A percentile compares a stretch with the other conserved stretches of the same genome.
Evolutionary conservation across 2,113 vertebrate genomes (phyloP).

Genomic region (Leucosticte australis): DNA sequence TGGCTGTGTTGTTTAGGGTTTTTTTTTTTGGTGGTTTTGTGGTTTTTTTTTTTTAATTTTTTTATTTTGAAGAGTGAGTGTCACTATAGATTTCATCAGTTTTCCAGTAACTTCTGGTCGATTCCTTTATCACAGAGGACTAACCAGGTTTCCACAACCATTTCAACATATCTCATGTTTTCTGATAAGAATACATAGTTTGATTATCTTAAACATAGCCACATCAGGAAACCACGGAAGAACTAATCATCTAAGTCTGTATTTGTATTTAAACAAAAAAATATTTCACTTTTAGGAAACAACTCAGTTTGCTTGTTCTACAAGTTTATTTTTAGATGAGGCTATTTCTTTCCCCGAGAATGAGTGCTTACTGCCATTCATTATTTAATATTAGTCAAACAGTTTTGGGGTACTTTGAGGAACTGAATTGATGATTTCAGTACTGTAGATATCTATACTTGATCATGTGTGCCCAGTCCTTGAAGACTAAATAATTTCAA

Average conservation of each 20-base stretch:
- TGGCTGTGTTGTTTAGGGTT: not conserved
- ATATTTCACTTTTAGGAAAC: not conserved
- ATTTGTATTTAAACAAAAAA: not conserved
- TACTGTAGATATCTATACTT: not conserved
- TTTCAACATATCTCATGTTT: not conserved
- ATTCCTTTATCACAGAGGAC: not conserved
- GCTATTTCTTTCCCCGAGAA: not conserved
- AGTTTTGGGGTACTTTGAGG: not conserved
- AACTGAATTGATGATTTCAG: not conserved
- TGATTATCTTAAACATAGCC: not conserved
- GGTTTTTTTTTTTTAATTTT: too few relatives aligned
- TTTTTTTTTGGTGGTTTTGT: not conserved
- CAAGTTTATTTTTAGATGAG: not conserved
- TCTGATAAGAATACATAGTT: not conserved
- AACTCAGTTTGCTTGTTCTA: not conserved
- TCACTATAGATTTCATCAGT: not conserved
- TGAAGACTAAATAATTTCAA: not conserved
- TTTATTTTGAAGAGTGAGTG: accelerated
- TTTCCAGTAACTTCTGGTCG: not conserved
- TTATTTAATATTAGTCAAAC: not conserved
- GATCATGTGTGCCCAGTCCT: not conserved
- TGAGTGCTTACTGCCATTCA: not conserved
- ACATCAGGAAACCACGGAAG: not conserved
- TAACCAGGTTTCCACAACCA: not conserved
- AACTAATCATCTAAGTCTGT: not conserved